A percentile compares a stretch with the other conserved stretches of the same genome.
Conservation (phyloP, 2,113 vertebrate species). For the Semicossyphus pulcher region DNA sequence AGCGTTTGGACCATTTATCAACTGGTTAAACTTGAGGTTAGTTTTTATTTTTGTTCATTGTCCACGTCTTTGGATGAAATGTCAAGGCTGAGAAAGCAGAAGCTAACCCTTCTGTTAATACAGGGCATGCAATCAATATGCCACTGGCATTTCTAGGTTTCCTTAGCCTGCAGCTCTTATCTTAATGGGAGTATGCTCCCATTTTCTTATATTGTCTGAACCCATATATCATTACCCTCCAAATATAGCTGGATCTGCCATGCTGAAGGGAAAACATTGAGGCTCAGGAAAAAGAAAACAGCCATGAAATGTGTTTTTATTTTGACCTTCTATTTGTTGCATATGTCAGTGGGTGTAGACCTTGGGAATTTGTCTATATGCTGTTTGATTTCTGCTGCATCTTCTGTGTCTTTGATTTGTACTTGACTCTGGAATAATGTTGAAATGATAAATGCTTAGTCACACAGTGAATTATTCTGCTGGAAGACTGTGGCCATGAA, state of each 20-base stretch:
- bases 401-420: constrained; percentile 28
- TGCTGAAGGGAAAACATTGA: constrained; percentile 49
- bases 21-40: constrained; percentile 11
- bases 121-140: constrained; percentile 78
- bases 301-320: constrained; percentile 55
- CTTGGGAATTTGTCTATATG: constrained; percentile 19
- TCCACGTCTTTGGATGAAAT: constrained; percentile 43
- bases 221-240: constrained; percentile 80
- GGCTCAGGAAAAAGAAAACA: constrained; percentile 37
- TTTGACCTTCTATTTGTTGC: constrained; percentile 51
- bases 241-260: constrained; percentile 67
- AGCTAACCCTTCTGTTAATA: constrained; percentile 66
- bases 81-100: constrained; percentile 45
- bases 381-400: constrained; percentile 44
- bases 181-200: constrained; percentile 76
- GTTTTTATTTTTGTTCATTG: constrained; percentile 42
- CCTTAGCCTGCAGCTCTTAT: constrained; percentile 74
- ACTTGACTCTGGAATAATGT: constrained; percentile 12
- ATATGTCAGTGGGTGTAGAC: not conserved
- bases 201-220: constrained; percentile 77
- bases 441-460: constrained; percentile 38
- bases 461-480: constrained; percentile 6
- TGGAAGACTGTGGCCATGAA: constrained; percentile 12
- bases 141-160: constrained; percentile 77
- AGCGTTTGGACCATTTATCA: constrained; percentile 10